These are phyloP conservation scores for Diachasmimorpha longicaudata DNA, from an alignment of 1,140 invertebrate genomes.

Conservation along the genomic window DNA sequence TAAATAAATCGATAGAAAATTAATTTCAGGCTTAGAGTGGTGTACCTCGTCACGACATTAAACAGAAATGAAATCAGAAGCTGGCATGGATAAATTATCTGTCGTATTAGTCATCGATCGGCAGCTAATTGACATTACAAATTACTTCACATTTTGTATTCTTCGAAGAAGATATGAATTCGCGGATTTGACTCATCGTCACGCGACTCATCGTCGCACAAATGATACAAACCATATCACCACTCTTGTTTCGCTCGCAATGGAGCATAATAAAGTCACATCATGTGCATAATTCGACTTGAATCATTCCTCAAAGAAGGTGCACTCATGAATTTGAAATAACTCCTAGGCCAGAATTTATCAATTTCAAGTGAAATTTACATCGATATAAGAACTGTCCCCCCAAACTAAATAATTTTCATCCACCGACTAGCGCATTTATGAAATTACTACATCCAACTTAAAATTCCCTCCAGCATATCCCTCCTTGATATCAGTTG, in stretches of 20 bases:
- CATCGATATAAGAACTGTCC: too few relatives aligned
- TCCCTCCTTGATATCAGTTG: neutral
- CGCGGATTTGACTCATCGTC: neutral
- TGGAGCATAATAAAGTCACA: neutral
- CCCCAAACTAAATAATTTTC: too few relatives aligned
- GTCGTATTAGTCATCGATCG: slow-evolving; percentile 9
- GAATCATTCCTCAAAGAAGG: neutral
- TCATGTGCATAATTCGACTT: neutral
- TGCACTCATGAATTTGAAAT: neutral
- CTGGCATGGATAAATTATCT: neutral
- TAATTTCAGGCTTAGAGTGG: neutral
- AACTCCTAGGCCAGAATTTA: too few relatives aligned
- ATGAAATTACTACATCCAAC: neutral
- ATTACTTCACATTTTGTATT: slow-evolving; percentile 41
- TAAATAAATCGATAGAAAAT: slow-evolving; percentile 1
- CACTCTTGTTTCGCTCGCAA: slow-evolving; percentile 4
- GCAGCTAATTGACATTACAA: slow-evolving; percentile 28
- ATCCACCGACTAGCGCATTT: neutral
- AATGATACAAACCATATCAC: neutral
- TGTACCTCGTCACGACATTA: slow-evolving; percentile 46
- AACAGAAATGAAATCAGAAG: too few relatives aligned
- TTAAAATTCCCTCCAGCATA: neutral
- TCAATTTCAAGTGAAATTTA: too few relatives aligned
- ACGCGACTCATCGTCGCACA: neutral
- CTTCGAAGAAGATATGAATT: slow-evolving; percentile 17